Percentiles rank a stretch among this genome's conserved stretches.
Conservation (phyloP, 2,113 vertebrate species). For the Ellobius talpinus region DNA sequence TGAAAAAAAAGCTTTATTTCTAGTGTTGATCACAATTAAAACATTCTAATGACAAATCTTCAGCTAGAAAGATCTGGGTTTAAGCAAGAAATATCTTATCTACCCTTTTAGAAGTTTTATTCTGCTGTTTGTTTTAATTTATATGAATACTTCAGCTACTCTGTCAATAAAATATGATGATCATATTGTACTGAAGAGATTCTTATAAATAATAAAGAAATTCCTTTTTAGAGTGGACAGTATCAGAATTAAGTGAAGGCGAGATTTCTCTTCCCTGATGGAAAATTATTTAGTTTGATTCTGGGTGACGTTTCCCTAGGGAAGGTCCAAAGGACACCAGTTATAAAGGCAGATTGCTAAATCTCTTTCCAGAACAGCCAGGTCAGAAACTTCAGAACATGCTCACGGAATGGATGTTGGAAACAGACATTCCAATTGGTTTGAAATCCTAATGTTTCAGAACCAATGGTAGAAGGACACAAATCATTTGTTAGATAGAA, state of each 20-base stretch:
- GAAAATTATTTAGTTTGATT: background rate
- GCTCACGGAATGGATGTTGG: background rate
- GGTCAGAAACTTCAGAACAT: background rate
- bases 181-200: background rate
- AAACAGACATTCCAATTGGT: background rate
- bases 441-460: background rate
- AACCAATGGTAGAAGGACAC: background rate
- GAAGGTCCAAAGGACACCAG: background rate
- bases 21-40: background rate
- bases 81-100: background rate
- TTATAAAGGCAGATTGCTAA: background rate
- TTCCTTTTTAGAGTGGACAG: background rate
- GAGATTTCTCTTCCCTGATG: background rate
- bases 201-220: constrained; percentile 11
- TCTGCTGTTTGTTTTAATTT: background rate
- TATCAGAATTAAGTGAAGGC: background rate
- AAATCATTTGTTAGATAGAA: constrained; percentile 33
- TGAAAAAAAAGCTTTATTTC: background rate
- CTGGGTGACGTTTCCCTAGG: background rate
- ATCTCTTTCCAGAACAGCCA: background rate
- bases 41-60: background rate
- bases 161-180: constrained; percentile 25
- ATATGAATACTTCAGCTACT: background rate
- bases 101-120: background rate
- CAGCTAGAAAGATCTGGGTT: background rate